Percentiles rank a stretch among this genome's conserved stretches.
Conservation (phyloP, 35 echinoderm and acorn worm genomes). For the Lytechinus variegatus region DNA sequence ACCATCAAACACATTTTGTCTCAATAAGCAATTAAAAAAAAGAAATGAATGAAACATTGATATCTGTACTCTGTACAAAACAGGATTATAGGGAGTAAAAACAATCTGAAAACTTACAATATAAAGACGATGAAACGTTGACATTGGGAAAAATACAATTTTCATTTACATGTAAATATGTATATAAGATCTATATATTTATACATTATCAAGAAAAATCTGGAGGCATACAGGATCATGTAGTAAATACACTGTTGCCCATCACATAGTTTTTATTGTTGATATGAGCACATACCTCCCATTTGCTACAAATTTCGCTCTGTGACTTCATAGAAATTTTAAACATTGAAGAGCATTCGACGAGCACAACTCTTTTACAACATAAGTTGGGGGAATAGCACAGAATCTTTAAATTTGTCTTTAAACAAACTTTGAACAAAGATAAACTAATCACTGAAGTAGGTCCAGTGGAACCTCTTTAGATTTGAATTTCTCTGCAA, state of each 20-base stretch:
- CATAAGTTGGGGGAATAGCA: not conserved
- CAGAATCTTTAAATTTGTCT: no score
- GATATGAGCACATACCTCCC: not conserved
- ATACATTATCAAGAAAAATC: not conserved
- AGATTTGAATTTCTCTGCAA: no score
- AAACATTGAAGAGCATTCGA: not conserved
- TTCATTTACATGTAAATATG: not conserved
- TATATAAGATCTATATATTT: not conserved
- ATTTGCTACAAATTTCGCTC: not conserved
- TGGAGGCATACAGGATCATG: not conserved
- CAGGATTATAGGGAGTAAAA: not conserved
- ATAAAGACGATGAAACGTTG: not conserved
- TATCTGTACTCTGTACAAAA: not conserved
- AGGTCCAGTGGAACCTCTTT: no score
- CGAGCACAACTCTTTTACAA: not conserved
- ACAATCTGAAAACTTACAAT: not conserved
- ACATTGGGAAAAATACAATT: constrained; percentile 1
- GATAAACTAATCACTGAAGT: no score
- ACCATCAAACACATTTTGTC: not conserved
- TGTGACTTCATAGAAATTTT: not conserved
- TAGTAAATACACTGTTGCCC: not conserved
- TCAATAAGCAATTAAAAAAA: not conserved
- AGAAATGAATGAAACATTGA: not conserved
- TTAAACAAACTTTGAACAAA: no score
- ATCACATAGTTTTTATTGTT: not conserved